Conservation (phyloP, 2,888 invertebrate genomes). For the Monopis laevigella region DNA sequence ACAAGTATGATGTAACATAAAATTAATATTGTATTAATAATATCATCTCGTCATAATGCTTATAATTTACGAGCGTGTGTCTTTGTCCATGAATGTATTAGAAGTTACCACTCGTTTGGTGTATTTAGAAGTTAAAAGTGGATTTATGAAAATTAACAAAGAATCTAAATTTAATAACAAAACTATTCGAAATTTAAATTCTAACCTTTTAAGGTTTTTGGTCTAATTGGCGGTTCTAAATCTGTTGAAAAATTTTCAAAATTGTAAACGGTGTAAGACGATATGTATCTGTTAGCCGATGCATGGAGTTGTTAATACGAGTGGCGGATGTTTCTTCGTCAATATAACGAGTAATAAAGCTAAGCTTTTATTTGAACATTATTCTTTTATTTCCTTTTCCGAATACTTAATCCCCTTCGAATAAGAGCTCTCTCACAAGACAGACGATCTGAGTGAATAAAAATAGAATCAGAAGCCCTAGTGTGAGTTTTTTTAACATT, state of each 20-base stretch:
- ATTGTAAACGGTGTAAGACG: constrained; percentile 39
- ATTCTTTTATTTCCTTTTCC: constrained; percentile 53
- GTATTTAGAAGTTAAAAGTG: constrained; percentile 55
- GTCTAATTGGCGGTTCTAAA: constrained; percentile 48
- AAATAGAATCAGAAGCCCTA: too few relatives aligned
- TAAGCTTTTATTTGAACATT: constrained; percentile 76
- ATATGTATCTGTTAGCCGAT: constrained; percentile 48
- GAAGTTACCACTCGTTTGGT: constrained; percentile 58
- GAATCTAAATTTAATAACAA: constrained; percentile 42
- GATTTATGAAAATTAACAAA: constrained; percentile 36
- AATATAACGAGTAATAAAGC: constrained; percentile 79
- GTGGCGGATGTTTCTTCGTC: constrained; percentile 69
- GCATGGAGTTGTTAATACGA: constrained; percentile 56
- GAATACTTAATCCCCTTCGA: too few relatives aligned
- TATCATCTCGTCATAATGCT: constrained; percentile 69
- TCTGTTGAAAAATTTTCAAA: constrained; percentile 28
- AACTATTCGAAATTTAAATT: constrained; percentile 23
- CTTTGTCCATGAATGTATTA: constrained; percentile 66
- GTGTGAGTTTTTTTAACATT: too few relatives aligned
- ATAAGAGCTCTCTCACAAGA: too few relatives aligned
- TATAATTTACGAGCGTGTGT: constrained; percentile 68
- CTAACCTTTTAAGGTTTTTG: constrained; percentile 36
- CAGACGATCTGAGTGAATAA: too few relatives aligned
- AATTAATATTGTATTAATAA: constrained; percentile 61
- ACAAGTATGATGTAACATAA: constrained; percentile 46